phyloP scores from a whole-genome alignment of 2,888 invertebrate species.

The Acleris emargana region DNA sequence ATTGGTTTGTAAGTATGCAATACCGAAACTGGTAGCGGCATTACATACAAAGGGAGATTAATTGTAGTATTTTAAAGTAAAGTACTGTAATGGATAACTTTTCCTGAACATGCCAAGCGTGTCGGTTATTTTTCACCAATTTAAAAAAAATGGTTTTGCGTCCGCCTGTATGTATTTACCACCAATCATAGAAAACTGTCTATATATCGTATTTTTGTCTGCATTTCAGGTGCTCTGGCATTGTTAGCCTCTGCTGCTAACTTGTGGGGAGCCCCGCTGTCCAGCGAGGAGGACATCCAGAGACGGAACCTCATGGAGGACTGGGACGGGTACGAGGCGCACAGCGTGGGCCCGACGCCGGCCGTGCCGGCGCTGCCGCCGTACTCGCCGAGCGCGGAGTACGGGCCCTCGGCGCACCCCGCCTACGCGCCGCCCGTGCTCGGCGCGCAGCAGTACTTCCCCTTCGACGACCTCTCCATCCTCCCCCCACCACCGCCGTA shows the following conservation, averaged over 20 bases:
- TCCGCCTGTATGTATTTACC: too few relatives aligned
- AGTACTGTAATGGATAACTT: too few relatives aligned
- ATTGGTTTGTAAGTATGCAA: too few relatives aligned
- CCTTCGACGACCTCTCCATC: conserved; percentile 76
- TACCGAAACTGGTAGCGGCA: too few relatives aligned
- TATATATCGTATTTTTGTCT: too few relatives aligned
- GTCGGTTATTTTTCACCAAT: too few relatives aligned
- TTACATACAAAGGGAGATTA: too few relatives aligned
- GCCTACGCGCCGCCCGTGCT: conserved; percentile 69
- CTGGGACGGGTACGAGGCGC: conserved; percentile 85
- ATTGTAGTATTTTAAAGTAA: too few relatives aligned
- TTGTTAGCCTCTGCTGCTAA: conserved; percentile 88
- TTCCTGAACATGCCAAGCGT: too few relatives aligned
- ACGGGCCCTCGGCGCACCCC: conserved; percentile 58
- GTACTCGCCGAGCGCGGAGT: conserved; percentile 81
- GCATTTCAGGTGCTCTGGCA: conserved; percentile 85
- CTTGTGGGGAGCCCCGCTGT: conserved; percentile 83
- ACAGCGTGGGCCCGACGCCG: conserved; percentile 83
- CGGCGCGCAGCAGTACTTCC: conserved; percentile 75
- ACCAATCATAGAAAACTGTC: too few relatives aligned
- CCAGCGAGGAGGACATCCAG: conserved; percentile 74
- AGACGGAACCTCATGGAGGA: conserved; percentile 85
- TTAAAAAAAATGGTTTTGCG: too few relatives aligned
- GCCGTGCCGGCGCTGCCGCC: conserved; percentile 84
- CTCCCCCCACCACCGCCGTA: conserved; percentile 82